Evolutionary conservation across 2,113 vertebrate genomes (phyloP).

Genomic region (Bostrychus sinensis): DNA sequence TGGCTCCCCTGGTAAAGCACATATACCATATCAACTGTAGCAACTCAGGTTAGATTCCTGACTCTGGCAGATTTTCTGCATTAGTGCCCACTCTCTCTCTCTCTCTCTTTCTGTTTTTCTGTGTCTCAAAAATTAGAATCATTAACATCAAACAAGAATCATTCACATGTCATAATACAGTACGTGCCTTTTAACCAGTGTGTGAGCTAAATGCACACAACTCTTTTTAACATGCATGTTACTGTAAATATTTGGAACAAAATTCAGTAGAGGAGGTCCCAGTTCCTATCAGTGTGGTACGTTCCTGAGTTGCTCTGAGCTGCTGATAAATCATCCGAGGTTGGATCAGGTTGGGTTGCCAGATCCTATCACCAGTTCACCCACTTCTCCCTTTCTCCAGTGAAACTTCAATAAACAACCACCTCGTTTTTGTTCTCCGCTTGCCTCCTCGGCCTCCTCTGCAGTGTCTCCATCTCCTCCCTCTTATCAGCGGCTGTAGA

Average conservation of each 20-base stretch:
- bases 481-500: constrained; percentile 65
- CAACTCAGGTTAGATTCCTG: too few species aligned
- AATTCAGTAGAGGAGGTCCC: not conserved
- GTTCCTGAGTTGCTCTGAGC: constrained; percentile 50
- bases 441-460: constrained; percentile 12
- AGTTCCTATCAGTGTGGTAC: constrained; percentile 45
- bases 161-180: too few species aligned
- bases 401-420: constrained; percentile 38
- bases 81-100: too few species aligned
- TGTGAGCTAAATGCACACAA: too few species aligned
- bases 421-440: not conserved
- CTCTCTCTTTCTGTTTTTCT: too few species aligned
- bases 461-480: constrained; percentile 26
- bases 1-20: too few species aligned
- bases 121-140: too few species aligned
- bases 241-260: not conserved
- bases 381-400: constrained; percentile 18
- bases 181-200: too few species aligned
- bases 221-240: not conserved
- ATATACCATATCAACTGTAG: too few species aligned
- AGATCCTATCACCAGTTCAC: constrained; percentile 70
- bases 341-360: constrained; percentile 57
- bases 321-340: constrained; percentile 59
- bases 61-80: too few species aligned
- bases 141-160: too few species aligned